phyloP scores from a whole-genome alignment of 2,888 invertebrate genomes.

The Hemithea aestivaria region DNA sequence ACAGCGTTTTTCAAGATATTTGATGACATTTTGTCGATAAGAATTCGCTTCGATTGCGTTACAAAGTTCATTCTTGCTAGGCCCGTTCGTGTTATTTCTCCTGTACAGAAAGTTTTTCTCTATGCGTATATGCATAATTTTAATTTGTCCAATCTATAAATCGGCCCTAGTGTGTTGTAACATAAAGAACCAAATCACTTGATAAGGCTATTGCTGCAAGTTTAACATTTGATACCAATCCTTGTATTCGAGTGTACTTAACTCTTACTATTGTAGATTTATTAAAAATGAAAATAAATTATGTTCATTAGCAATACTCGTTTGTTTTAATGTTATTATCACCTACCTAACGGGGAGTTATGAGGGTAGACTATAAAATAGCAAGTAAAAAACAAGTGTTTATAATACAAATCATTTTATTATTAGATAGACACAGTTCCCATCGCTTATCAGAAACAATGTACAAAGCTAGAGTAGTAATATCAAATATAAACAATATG shows the following conservation, averaged over 20 bases:
- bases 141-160: slow-evolving; percentile 38
- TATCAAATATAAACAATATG: slow-evolving; percentile 80
- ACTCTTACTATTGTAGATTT: slow-evolving; percentile 75
- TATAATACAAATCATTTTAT: slow-evolving; percentile 86
- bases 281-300: slow-evolving; percentile 73
- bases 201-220: slow-evolving; percentile 68
- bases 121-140: not conserved
- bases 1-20: too few species aligned
- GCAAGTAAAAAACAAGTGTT: slow-evolving; percentile 43
- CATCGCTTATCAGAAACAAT: slow-evolving; percentile 84
- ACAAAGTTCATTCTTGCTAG: too few species aligned
- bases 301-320: slow-evolving; percentile 69
- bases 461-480: slow-evolving; percentile 84
- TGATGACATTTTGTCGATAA: too few species aligned
- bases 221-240: slow-evolving; percentile 78
- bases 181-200: slow-evolving; percentile 72
- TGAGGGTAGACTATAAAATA: too few species aligned
- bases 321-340: slow-evolving; percentile 43
- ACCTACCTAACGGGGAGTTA: slow-evolving; percentile 5
- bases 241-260: slow-evolving; percentile 79
- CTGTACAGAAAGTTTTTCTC: too few species aligned
- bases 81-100: too few species aligned
- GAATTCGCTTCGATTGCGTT: too few species aligned
- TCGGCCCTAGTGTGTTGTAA: slow-evolving; percentile 60
- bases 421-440: slow-evolving; percentile 85